phyloP scores from a whole-genome alignment of 1,140 invertebrate species.

The Eumeta japonica region DNA sequence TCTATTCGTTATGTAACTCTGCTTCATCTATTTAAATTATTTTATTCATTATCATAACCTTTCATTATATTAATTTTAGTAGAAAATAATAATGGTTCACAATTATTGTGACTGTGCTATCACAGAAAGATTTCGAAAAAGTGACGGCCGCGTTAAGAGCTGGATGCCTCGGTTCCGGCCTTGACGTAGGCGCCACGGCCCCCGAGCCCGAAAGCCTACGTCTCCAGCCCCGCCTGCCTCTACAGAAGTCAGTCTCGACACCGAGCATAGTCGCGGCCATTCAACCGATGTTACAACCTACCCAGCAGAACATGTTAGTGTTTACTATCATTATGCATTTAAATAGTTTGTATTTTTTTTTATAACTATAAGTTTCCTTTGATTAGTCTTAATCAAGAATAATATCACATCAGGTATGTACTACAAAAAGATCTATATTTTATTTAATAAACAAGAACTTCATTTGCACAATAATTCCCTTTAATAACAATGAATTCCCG shows the following conservation, averaged over 20 bases:
- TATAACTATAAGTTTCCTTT: no score
- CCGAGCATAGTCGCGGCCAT: constrained; percentile 75
- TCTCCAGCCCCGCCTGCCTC: constrained; percentile 65
- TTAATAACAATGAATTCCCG: no score
- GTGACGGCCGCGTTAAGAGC: constrained; percentile 37
- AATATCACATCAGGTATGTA: no score
- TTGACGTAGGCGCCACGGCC: constrained; percentile 7
- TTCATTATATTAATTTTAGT: constrained; percentile 8
- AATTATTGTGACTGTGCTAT: background rate
- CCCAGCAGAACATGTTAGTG: constrained; percentile 29
- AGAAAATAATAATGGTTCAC: background rate
- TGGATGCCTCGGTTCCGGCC: constrained; percentile 8
- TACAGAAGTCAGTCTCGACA: constrained; percentile 89
- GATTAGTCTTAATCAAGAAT: no score
- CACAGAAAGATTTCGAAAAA: constrained; percentile 47
- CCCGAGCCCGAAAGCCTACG: constrained; percentile 14
- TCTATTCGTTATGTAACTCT: no score
- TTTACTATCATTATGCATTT: constrained; percentile 22
- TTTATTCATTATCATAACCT: background rate
- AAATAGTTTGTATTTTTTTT: constrained; percentile 18
- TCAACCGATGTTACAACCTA: constrained; percentile 29
- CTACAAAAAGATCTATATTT: no score
- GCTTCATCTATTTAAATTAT: background rate
- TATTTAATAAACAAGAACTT: no score
- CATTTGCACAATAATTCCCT: no score